Evolutionary conservation across 2,888 invertebrate genomes (phyloP), one percentile per base, ranked within the genome.

Genomic region (Macroteleia sp.): DNA sequence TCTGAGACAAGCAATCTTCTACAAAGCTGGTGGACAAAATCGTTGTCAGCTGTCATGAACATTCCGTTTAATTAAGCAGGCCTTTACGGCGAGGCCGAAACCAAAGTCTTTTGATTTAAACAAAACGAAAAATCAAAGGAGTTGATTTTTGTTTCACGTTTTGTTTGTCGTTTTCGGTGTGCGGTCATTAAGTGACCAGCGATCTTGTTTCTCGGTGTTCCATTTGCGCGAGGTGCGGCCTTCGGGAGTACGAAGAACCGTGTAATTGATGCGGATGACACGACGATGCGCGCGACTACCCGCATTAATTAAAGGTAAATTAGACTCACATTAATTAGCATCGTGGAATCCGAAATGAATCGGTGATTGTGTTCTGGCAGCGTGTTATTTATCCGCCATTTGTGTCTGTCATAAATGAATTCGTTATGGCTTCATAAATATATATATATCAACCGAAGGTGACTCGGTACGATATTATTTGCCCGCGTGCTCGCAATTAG

Each of bases 191-290:
- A 71, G 56, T 46, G 56, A 25, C 25, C 36, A 34, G 50, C 42
- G 46, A 73, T 66, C n/a, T n/a, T n/a, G n/a, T 73, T 73, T 57
- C 64, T 19, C 42, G 61, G 54, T 61, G 71, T 71, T 61, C 71
- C 32, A 71, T 71, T 61, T 62, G 71, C 57, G 42, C 52, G 50
- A 32, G 28, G 14, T 36, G 41, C 61, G 74, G 67, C 67, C 67
- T 75, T 67, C 74, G 54, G 28, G 41, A 34, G 67, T 61, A 75
- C 75, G 75, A 69, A 75, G 75, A 62, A 67, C 69, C 62, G 67
- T 75, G 75, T 69, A 62, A 75, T 69, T 54, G 67, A 62, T 56
- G 56, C 46, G 62, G 75, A 62, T 76, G 76, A 76, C 76, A 76
- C 69, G 69, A 44, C 46, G 76, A 62, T 48, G 69, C 69, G 69